A percentile compares a stretch with the other conserved stretches of the same genome.
phyloP scores from a whole-genome alignment of 2,797 vertebrate genomes.

The Anguilla obscura region DNA sequence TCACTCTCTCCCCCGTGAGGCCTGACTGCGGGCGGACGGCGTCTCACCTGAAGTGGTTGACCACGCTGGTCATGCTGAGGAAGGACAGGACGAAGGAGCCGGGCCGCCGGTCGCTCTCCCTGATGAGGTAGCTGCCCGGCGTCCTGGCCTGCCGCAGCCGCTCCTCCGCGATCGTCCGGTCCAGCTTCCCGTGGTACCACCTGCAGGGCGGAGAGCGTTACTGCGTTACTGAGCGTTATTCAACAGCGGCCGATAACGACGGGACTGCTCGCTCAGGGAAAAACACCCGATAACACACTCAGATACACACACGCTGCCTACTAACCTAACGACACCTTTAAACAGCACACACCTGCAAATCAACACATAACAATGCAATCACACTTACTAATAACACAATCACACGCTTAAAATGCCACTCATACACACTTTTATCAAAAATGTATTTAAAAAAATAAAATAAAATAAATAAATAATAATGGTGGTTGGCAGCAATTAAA shows the following conservation, averaged over 20 bases:
- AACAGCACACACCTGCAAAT: not conserved
- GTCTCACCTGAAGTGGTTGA: slow-evolving; percentile 97
- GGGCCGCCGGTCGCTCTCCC: slow-evolving; percentile 97
- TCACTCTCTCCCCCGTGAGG: not conserved
- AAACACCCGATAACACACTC: not conserved
- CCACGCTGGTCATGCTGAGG: slow-evolving; percentile 93
- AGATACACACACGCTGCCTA: not conserved
- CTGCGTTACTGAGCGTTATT: not conserved
- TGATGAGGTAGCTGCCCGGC: slow-evolving; percentile 97
- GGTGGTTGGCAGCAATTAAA: not conserved
- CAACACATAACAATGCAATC: not conserved
- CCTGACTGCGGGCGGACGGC: not conserved
- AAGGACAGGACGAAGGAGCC: slow-evolving; percentile 99
- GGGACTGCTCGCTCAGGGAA: not conserved
- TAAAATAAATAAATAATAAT: not conserved
- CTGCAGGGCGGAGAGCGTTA: slow-evolving; percentile 65
- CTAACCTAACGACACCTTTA: not conserved
- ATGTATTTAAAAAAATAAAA: not conserved
- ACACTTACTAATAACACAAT: not conserved
- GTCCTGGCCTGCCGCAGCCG: slow-evolving; percentile 90
- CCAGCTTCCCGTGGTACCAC: slow-evolving; percentile 99
- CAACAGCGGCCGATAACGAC: not conserved
- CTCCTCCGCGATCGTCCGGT: slow-evolving; percentile 97
- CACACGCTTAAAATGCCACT: not conserved
- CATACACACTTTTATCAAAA: not conserved